A percentile compares a stretch with the other conserved stretches of the same genome.
These are phyloP conservation scores for Festucalex cinctus DNA, from an alignment of 2,113 vertebrate species.

Conservation along the genomic window DNA sequence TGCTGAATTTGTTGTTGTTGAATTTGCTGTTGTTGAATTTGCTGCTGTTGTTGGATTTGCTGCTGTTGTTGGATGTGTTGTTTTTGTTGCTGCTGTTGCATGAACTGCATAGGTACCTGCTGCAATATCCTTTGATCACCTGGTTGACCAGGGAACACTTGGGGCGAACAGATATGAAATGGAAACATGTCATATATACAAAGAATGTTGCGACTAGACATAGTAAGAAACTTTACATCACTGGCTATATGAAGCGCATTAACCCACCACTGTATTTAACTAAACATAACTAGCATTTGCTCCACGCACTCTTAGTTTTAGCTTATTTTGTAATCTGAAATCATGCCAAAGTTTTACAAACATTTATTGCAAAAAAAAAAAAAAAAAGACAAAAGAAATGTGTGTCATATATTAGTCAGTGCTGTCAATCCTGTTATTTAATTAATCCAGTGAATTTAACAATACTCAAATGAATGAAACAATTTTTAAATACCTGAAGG, in stretches of 20 bases:
- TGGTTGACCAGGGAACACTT: conserved; percentile 86
- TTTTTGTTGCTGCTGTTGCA: conserved; percentile 68
- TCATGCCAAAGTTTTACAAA: neutral
- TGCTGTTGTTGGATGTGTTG: conserved; percentile 81
- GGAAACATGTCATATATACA: neutral
- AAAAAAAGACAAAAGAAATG: neutral
- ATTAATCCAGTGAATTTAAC: neutral
- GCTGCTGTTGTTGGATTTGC: conserved; percentile 35
- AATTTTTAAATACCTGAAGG: conserved; percentile 74
- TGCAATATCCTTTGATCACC: conserved; percentile 91
- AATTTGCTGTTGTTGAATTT: conserved; percentile 51
- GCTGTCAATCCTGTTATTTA: neutral
- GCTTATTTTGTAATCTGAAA: neutral
- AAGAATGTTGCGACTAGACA: neutral
- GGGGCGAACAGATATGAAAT: neutral
- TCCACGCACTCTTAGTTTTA: neutral
- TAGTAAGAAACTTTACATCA: neutral
- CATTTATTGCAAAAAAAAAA: neutral
- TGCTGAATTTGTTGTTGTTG: conserved; percentile 63
- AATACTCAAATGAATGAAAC: neutral
- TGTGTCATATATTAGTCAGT: neutral
- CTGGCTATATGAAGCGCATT: neutral
- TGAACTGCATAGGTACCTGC: conserved; percentile 89
- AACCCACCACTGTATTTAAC: neutral
- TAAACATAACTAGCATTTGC: neutral